A percentile compares a stretch with the other conserved stretches of the same genome.
These are phyloP conservation scores for Gryllus longicercus DNA, from an alignment of 2,888 invertebrate genomes.

Conservation along the genomic window DNA sequence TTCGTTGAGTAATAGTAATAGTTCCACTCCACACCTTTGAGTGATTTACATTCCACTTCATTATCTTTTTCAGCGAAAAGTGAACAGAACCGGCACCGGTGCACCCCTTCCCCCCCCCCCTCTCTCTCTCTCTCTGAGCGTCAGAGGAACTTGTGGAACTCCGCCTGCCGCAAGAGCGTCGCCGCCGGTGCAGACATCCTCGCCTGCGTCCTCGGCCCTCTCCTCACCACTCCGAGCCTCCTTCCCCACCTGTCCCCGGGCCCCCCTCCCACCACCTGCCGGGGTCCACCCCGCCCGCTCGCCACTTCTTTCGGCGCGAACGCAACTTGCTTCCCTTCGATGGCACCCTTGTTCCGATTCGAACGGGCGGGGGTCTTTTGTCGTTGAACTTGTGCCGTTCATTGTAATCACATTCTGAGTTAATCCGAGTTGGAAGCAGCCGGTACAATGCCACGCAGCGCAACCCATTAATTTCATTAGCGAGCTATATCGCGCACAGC, in stretches of 20 bases:
- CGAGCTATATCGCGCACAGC: background rate
- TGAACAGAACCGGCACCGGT: too few species aligned
- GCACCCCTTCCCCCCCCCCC: too few species aligned
- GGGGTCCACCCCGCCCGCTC: background rate
- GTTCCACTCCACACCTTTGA: too few species aligned
- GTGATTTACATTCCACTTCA: too few species aligned
- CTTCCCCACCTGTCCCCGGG: background rate
- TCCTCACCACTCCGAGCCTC: too few species aligned
- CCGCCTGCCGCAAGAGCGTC: too few species aligned
- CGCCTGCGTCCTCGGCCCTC: too few species aligned
- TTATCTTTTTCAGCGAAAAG: too few species aligned
- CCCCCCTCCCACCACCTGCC: background rate
- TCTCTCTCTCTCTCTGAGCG: too few species aligned
- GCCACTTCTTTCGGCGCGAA: background rate
- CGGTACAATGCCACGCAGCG: background rate
- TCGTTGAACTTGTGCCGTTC: background rate
- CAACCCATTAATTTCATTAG: slow-evolving; percentile 17
- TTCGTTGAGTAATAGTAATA: too few species aligned
- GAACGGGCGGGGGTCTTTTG: background rate
- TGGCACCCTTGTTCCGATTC: background rate
- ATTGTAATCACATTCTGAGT: slow-evolving; percentile 17
- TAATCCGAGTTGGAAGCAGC: slow-evolving; percentile 11
- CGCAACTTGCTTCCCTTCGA: background rate
- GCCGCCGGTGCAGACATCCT: too few species aligned
- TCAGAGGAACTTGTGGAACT: too few species aligned